These are phyloP conservation scores for Blastobasis adustella DNA, from an alignment of 2,888 invertebrate genomes.

Conservation along the genomic window DNA sequence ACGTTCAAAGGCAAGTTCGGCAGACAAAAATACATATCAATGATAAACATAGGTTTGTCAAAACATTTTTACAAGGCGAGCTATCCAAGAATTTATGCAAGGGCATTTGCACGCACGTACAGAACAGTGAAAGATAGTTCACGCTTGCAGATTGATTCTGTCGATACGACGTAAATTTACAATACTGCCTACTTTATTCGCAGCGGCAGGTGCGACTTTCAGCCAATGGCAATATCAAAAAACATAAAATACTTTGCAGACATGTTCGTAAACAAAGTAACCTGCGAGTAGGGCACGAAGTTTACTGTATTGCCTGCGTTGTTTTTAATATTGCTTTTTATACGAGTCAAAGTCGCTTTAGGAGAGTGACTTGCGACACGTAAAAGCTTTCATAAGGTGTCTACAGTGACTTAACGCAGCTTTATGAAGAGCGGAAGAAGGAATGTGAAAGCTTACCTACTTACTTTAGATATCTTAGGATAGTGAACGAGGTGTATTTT, in stretches of 20 bases:
- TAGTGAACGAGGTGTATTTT: too few species aligned
- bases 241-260: conserved; percentile 36
- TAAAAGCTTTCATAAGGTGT: conserved; percentile 39
- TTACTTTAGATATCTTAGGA: too few species aligned
- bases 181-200: conserved; percentile 2
- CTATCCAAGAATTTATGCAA: too few species aligned
- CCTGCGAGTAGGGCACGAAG: neutral
- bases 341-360: conserved; percentile 32
- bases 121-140: neutral
- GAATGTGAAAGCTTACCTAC: conserved; percentile 3
- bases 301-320: conserved; percentile 29
- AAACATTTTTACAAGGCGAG: neutral
- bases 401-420: conserved; percentile 14
- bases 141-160: neutral
- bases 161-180: neutral
- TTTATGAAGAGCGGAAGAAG: conserved; percentile 2
- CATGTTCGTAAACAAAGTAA: conserved; percentile 24
- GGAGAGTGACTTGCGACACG: conserved; percentile 37
- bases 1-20: conserved; percentile 74
- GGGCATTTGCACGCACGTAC: neutral
- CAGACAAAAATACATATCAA: neutral
- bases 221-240: conserved; percentile 30
- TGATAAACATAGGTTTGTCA: neutral
- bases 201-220: conserved; percentile 11
- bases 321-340: conserved; percentile 45